Evolutionary conservation across 23 tunicate species (phyloP), one percentile per base, ranked within the genome.

Genomic region (Oikopleura albicans): DNA sequence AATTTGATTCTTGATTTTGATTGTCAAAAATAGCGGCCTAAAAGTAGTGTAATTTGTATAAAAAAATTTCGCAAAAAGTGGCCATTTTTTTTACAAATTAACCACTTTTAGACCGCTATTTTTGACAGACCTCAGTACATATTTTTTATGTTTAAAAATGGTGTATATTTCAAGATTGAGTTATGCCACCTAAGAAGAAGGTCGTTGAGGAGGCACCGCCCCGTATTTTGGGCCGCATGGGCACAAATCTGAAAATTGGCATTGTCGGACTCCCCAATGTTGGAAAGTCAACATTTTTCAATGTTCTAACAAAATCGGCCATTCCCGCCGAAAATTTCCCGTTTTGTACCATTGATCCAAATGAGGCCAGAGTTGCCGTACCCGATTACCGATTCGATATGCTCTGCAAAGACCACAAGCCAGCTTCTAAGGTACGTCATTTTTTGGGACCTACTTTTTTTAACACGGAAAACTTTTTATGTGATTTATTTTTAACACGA

Each of bases 271-370:
- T 94, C 39, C 98, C 98, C 12, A 94, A 94, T 56, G 98, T 94
- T 40, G 98, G 98, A 71, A 94, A 94, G 66, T 94, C 98, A 16
- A 94, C 98, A 0, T 94, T 94, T 85, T 94, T 94, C 87, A 94
- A 94, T 85, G 95, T 90, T 33, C 57, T 94, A 39, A 94, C 98
- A 4, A 94, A 94, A 76, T 90, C 95, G 39, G 40, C 91, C 91
- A 93, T 93, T 4, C 40, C 91, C 59, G 98, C 98, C 1, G 98
- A 94, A 84, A 94, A 94, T 57, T 94, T 94, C 85, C 98, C 98
- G n/a, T 94, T 94, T 83, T 94, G 98, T 63, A 94, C 98, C 8
- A 94, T 94, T 86, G 98, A 94, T 85, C 98, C 98, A 0, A 94
- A 94, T 84, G 98, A 94, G 84, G 88, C 91, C 83, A 84, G 98